phyloP scores from a whole-genome alignment of 2,888 invertebrate genomes.

The Agrotis puta region DNA sequence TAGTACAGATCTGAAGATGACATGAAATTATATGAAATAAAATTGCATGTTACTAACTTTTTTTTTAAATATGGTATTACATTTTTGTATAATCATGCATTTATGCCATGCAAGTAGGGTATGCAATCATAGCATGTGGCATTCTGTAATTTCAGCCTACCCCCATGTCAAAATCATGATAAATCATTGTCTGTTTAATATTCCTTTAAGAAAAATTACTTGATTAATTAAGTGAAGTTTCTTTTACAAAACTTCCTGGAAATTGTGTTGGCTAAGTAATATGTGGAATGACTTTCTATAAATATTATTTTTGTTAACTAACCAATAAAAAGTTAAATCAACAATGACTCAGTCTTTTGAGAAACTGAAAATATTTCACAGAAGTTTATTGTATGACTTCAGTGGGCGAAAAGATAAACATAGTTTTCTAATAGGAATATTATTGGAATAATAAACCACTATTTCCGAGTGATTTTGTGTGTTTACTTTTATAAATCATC shows the following conservation, averaged over 20 bases:
- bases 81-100: slow-evolving; percentile 5
- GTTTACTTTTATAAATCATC: neutral
- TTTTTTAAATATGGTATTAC: neutral
- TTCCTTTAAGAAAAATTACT: neutral
- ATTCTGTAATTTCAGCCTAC: too few species aligned
- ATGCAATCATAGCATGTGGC: too few species aligned
- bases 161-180: too few species aligned
- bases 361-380: slow-evolving; percentile 15
- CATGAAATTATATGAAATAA: slow-evolving; percentile 28
- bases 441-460: slow-evolving; percentile 3
- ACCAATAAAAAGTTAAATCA: slow-evolving; percentile 12
- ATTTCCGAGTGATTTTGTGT: neutral
- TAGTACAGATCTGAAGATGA: slow-evolving; percentile 96
- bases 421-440: slow-evolving; percentile 34
- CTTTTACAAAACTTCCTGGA: neutral
- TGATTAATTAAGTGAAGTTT: neutral
- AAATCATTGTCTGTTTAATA: neutral
- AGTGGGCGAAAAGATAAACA: neutral
- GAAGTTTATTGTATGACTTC: slow-evolving; percentile 1
- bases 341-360: slow-evolving; percentile 18
- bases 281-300: neutral
- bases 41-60: neutral
- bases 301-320: slow-evolving; percentile 10
- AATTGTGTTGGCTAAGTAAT: neutral
- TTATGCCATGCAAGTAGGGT: too few species aligned